These are phyloP conservation scores for Protosalanx chinensis DNA, from an alignment of 2,797 vertebrate genomes.

Conservation along the genomic window DNA sequence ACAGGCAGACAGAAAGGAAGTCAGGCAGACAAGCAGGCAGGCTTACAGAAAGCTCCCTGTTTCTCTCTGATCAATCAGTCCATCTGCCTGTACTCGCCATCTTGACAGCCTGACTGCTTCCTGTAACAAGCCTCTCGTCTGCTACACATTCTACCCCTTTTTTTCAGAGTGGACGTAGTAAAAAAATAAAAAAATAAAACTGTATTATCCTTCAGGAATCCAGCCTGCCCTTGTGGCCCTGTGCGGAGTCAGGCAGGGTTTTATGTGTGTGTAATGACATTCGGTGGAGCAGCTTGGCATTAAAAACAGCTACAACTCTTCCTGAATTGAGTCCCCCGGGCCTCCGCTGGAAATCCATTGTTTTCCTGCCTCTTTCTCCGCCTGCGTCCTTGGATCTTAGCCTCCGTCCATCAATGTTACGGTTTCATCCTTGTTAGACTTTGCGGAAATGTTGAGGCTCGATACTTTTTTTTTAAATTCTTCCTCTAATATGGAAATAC, in stretches of 20 bases:
- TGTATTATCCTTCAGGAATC: conserved; percentile 52
- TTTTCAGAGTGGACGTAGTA: conserved; percentile 55
- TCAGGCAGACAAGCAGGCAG: neutral
- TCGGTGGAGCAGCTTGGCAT: conserved; percentile 49
- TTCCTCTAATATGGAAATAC: neutral
- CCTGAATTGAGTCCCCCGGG: conserved; percentile 52
- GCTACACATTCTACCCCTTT: conserved; percentile 47
- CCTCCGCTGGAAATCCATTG: conserved; percentile 46
- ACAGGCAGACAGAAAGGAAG: neutral
- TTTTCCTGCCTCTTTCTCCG: conserved; percentile 35
- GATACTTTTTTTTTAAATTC: neutral
- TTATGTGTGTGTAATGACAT: conserved; percentile 64
- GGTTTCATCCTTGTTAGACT: neutral
- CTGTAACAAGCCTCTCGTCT: conserved; percentile 62
- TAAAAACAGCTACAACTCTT: conserved; percentile 46
- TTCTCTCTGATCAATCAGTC: conserved; percentile 46
- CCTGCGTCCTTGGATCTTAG: conserved; percentile 1
- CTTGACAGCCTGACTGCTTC: conserved; percentile 61
- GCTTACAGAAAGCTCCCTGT: conserved; percentile 21
- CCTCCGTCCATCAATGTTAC: neutral
- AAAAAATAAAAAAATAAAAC: conserved; percentile 31
- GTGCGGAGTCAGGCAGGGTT: conserved; percentile 59
- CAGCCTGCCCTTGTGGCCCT: conserved; percentile 50
- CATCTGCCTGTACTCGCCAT: conserved; percentile 58
- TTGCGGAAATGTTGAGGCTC: neutral